Conservation (phyloP, 2,797 vertebrate species). For the Danio albolineatus region DNA sequence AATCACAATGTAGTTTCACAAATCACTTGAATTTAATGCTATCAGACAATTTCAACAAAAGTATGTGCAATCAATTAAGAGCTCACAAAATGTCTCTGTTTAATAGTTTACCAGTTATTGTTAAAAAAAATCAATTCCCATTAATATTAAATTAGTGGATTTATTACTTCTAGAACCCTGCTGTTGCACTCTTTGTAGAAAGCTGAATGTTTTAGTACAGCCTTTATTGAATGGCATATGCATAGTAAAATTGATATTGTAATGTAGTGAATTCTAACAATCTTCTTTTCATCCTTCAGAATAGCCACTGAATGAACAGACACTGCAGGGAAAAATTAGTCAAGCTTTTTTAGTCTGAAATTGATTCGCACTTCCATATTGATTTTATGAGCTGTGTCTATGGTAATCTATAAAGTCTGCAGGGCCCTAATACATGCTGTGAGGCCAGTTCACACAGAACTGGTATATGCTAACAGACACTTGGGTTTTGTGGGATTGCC, state of each 20-base stretch:
- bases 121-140: too few relatives aligned
- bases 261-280: slow-evolving; percentile 6
- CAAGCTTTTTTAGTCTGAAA: neutral
- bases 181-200: neutral
- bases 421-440: neutral
- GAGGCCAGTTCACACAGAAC: too few relatives aligned
- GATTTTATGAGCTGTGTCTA: neutral
- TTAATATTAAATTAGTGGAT: too few relatives aligned
- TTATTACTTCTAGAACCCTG: too few relatives aligned
- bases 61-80: too few relatives aligned
- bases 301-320: slow-evolving; percentile 8
- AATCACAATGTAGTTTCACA: too few relatives aligned
- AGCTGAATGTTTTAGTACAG: neutral
- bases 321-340: neutral
- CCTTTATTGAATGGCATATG: neutral
- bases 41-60: too few relatives aligned
- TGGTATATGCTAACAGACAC: too few relatives aligned
- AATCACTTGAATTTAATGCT: too few relatives aligned
- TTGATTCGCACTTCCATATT: slow-evolving; percentile 4
- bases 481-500: too few relatives aligned
- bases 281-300: neutral
- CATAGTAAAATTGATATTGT: slow-evolving; percentile 30
- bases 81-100: too few relatives aligned
- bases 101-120: too few relatives aligned
- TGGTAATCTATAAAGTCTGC: neutral